Evolutionary conservation across 2,797 vertebrate species (phyloP), one percentile per base, ranked within the genome.

Genomic region (Setipinna tenuifilis): DNA sequence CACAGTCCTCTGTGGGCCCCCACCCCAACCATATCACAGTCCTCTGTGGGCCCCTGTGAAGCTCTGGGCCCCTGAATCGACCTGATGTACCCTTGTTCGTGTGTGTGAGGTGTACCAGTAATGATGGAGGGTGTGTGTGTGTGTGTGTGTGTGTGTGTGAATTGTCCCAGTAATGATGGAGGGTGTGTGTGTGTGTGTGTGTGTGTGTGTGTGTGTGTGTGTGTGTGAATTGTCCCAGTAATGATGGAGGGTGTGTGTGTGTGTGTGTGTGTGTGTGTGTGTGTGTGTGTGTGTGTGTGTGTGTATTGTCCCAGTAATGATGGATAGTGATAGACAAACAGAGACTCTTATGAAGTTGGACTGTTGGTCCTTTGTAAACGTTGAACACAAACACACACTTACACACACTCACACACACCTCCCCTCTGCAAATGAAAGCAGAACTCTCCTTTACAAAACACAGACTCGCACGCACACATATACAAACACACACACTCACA

Each of bases 111-210:
- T 54, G 50, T 54, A 0, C 14, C 50, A 54, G 50, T 14, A 54
- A 54, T 10, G 50, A 54, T 9, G 14, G 50, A 54, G 4, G 6
- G 4, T 21, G 59, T 21, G 62, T 25, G 25, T 68, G 62, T 25
- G 62, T 68, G 62, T 25, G 61, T 65, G 61, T 23, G 23, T 65
- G 62, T 25, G 62, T 65, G 62, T 65, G 62, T 65, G 65, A n/a
- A n/a, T n/a, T n/a, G n/a, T n/a, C n/a, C n/a, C n/a, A n/a, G n/a
- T n/a, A n/a, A n/a, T n/a, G n/a, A n/a, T n/a, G n/a, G n/a, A n/a
- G n/a, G n/a, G n/a, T n/a, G n/a, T n/a, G n/a, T 71, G 65, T 14
- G 62, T 68, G 11, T 28, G 62, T 28, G 25, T 65, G 62, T 25
- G 62, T 65, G 62, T 65, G 62, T 65, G 6, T 65, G 62, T 23